Percentiles rank a stretch among this genome's conserved stretches.
Evolutionary conservation across 2,888 invertebrate species (phyloP).

Genomic region (Clistopyga incitator): DNA sequence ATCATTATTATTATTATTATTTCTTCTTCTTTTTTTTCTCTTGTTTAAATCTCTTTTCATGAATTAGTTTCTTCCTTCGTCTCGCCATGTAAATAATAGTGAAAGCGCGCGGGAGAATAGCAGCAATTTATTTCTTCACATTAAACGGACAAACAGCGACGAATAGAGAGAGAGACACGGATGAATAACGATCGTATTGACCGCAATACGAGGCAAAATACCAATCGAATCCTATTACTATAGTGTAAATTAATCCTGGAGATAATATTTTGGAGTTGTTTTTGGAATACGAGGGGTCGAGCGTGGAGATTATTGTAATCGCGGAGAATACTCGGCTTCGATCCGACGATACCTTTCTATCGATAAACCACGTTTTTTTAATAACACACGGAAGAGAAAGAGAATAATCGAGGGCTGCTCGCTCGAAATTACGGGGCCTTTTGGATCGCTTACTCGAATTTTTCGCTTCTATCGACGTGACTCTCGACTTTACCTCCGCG

Average conservation of each 20-base stretch:
- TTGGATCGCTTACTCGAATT: neutral
- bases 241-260: slow-evolving; percentile 30
- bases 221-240: slow-evolving; percentile 46
- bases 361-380: too few species aligned
- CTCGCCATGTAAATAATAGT: slow-evolving; percentile 64
- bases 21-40: neutral
- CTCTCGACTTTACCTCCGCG: neutral
- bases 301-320: slow-evolving; percentile 24
- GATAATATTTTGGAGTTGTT: slow-evolving; percentile 47
- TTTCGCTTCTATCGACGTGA: neutral
- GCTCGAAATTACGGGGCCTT: neutral
- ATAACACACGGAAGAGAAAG: too few species aligned
- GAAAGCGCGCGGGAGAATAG: slow-evolving; percentile 27
- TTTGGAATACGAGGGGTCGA: slow-evolving; percentile 40
- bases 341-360: too few species aligned
- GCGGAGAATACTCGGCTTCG: slow-evolving; percentile 61
- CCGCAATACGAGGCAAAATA: slow-evolving; percentile 20
- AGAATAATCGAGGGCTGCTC: too few species aligned
- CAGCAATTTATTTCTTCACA: slow-evolving; percentile 23
- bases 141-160: slow-evolving; percentile 27
- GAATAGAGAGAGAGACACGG: neutral
- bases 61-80: slow-evolving; percentile 30
- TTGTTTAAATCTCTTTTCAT: slow-evolving; percentile 1
- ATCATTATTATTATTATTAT: too few species aligned
- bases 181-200: slow-evolving; percentile 2